Evolutionary conservation across 2,113 vertebrate genomes (phyloP).

Genomic region (Engraulis encrasicolus): DNA sequence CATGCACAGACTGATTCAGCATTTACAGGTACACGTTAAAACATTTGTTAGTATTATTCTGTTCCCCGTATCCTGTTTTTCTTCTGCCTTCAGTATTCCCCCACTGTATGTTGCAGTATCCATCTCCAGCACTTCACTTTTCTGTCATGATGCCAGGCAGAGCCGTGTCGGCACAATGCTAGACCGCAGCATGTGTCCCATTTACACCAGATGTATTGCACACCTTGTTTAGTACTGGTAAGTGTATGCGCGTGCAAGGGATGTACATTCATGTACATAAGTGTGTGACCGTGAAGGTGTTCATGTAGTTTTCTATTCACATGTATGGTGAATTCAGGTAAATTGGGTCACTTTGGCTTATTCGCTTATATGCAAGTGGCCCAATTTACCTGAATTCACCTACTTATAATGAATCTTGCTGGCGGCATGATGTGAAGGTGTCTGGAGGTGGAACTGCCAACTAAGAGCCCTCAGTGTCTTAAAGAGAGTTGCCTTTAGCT

Average conservation of each 20-base stretch:
- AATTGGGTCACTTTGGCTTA: too few relatives aligned
- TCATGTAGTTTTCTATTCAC: too few relatives aligned
- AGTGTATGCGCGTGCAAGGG: not conserved
- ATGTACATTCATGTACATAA: too few relatives aligned
- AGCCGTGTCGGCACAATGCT: not conserved
- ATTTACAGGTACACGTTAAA: not conserved
- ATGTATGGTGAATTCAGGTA: too few relatives aligned
- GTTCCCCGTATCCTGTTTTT: not conserved
- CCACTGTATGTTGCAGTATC: not conserved
- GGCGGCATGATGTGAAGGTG: constrained; percentile 34
- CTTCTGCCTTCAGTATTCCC: not conserved
- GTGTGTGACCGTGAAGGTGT: too few relatives aligned
- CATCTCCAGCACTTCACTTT: not conserved
- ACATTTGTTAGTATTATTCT: not conserved
- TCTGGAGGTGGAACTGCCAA: constrained; percentile 43
- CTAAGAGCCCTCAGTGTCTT: constrained; percentile 60
- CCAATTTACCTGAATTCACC: too few relatives aligned
- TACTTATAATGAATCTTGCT: constrained; percentile 33
- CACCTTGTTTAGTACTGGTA: not conserved
- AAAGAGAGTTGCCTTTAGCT: constrained; percentile 58
- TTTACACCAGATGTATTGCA: not conserved
- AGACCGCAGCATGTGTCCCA: not conserved
- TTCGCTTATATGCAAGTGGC: too few relatives aligned
- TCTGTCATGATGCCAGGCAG: not conserved
- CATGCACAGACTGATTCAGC: not conserved